Percentiles rank a stretch among this genome's conserved stretches.
Evolutionary conservation across 2,113 vertebrate species (phyloP).

Genomic region (Hipposideros armiger): DNA sequence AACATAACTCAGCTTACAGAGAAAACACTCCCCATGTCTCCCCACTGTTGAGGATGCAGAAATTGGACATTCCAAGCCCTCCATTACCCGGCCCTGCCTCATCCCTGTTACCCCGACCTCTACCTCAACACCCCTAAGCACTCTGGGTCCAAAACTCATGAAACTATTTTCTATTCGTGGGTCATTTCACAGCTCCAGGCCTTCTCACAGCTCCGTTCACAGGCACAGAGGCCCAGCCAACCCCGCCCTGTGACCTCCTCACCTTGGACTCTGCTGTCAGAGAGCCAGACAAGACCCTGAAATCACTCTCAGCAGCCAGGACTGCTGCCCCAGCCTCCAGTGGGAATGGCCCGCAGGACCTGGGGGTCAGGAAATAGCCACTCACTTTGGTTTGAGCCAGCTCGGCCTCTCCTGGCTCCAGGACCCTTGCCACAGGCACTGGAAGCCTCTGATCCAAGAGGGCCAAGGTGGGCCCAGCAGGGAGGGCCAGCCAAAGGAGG

Average conservation of each 20-base stretch:
- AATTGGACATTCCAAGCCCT: neutral
- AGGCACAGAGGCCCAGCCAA: neutral
- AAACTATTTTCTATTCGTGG: constrained; percentile 32
- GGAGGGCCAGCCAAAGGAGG: neutral
- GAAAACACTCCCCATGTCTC: neutral
- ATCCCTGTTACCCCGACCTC: neutral
- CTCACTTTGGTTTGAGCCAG: neutral
- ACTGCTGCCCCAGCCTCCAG: neutral
- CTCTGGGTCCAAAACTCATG: neutral
- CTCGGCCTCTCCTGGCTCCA: neutral
- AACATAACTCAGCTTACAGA: neutral
- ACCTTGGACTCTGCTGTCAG: neutral
- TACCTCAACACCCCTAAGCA: too few species aligned
- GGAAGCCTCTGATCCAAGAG: neutral
- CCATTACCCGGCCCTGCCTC: neutral
- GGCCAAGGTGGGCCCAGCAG: neutral
- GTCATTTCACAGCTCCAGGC: neutral
- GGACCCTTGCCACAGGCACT: neutral
- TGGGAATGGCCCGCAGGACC: rapidly evolving
- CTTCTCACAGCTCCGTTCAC: constrained; percentile 35
- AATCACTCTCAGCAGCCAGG: neutral
- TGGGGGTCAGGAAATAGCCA: neutral
- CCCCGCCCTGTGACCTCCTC: neutral
- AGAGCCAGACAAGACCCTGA: neutral
- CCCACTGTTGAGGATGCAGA: neutral